Evolutionary conservation across 2,113 vertebrate species (phyloP), one percentile per base, ranked within the genome.

Genomic region (Camelus dromedarius): DNA sequence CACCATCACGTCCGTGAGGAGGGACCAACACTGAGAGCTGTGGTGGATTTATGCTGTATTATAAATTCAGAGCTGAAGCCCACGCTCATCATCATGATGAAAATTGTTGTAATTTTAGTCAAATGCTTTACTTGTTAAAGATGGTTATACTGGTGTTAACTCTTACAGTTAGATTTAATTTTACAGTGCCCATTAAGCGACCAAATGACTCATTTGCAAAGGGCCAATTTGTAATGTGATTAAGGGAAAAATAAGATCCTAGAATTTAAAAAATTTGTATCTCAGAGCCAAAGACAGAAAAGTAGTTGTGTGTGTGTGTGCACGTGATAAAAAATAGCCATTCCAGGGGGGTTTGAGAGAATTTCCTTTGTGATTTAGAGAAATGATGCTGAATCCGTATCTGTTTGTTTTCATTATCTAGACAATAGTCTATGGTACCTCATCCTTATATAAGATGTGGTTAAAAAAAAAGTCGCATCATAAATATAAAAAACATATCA

Each of bases 211-310:
- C 46, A 83, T 67, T 96, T 87, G 32, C 54, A 77, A 79, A 96
- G 35, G 26, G 26, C 50, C 48, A 72, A 42, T 79, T 66, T 93
- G 10, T 80, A 95, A 54, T 5, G 38, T 13, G 7, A 69, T 52
- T 91, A 66, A 11, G 15, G 66, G 24, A 93, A 60, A 90, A 89
- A 95, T 52, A 50, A 35, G 46, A 62, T 35, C 2, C 8, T 8
- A 84, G 0, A 26, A 50, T 96, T 96, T 89, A 73, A 24, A 35
- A 87, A 92, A 76, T 92, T 60, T 62, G 0, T 19, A 77, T 72
- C 3, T 83, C 92, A 81, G 87, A 93, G 89, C 7, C 58, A 69
- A 93, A 97, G 60, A 87, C 62, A 73, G 92, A 97, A 88, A 82
- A 56, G 19, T n/a, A 24, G 35, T 85, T 52, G 8, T 66, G 20